Evolutionary conservation across 92 coral and sea anemone species (phyloP), one percentile per base, ranked within the genome.

Genomic region (Galaxea fascicularis): DNA sequence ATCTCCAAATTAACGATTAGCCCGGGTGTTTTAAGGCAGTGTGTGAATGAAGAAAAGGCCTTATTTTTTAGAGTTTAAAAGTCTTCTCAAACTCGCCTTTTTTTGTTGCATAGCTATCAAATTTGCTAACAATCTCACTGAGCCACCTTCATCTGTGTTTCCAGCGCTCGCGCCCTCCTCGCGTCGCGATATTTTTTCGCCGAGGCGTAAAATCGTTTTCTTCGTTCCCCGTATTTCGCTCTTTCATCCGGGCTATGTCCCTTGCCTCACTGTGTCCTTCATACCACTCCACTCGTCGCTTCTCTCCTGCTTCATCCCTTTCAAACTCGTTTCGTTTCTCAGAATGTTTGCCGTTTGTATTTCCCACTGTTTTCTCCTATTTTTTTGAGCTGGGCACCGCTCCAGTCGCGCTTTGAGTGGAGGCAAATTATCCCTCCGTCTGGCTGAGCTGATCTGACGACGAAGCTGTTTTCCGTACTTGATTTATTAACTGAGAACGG

Each of bases 181-280:
- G 90, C 90, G 69, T 81, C 88, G 35, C 93, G 86, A 11, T 90
- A 86, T 9, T 79, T 85, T 65, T 90, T 90, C 11, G 93, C 90
- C 4, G 90, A 90, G 0, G 84, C 84, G 52, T 90, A 86, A 30
- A 86, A 82, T 25, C 84, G 76, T 22, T 85, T 68, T 62, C 93
- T 79, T 41, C 88, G 74, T 65, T 90, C 86, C 35, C 85, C 21
- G 77, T 86, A 90, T 4, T 49, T 25, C 22, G 44, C 64, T n/a
- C 66, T 85, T 15, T 59, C 65, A 13, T 8, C 28, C 8, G 41
- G 14, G 54, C n/a, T 52, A 25, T 44, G 65, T 54, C 21, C 6
- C 22, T 60, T 65, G 25, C 35, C 15, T 47, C 76, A 10, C 28
- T 25, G 52, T 35, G 17, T 28, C 71, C 82, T 47, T 24, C 26